Base-by-base conservation (phyloP, 1,140 invertebrate genomes). In the Coenobita brevimanus region DNA sequence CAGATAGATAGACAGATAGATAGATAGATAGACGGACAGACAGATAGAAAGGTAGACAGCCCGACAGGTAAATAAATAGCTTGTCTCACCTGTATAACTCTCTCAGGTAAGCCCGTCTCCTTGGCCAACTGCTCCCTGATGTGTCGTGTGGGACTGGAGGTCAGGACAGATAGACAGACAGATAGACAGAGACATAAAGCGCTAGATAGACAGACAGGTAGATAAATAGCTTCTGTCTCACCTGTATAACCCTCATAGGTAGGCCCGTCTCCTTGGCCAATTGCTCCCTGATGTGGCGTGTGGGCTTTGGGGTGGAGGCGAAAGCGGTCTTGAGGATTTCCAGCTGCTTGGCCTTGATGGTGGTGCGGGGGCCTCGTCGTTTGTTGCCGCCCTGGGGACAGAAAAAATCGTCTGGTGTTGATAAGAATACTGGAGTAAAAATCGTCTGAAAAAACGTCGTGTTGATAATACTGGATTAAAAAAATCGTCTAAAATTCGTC, bases 191-290 rank as follows among this genome's bases (percentile, higher is more conserved):
- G n/a, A n/a, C n/a, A n/a, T n/a, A n/a, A n/a, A n/a, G n/a, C n/a
- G n/a, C n/a, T n/a, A n/a, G n/a, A n/a, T n/a, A n/a, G n/a, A n/a
- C n/a, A n/a, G n/a, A n/a, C 17, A 50, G 46, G 33, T 50, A 50
- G 46, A 50, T 50, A 50, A 50, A 6, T 50, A 17, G 46, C 71
- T 30, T 69, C 30, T 71, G 24, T 30, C 94, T 94, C 94, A 99
- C 99, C 97, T 99, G 99, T 94, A 99, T 99, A 89, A 99, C 99
- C 93, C 99, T 95, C 99, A 99, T 99, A 54, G 98, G 98, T 67
- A 99, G 94, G 57, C 98, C 98, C 2, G 99, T 99, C 93, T 99
- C 98, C 93, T 99, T 98, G 88, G 99, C 98, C 89, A 99, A 94
- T 93, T 99, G 98, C 93, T 99, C 99, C 91, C 99, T 95, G 93